phyloP scores from a whole-genome alignment of 2,888 invertebrate genomes.

The Portevinia maculata region DNA sequence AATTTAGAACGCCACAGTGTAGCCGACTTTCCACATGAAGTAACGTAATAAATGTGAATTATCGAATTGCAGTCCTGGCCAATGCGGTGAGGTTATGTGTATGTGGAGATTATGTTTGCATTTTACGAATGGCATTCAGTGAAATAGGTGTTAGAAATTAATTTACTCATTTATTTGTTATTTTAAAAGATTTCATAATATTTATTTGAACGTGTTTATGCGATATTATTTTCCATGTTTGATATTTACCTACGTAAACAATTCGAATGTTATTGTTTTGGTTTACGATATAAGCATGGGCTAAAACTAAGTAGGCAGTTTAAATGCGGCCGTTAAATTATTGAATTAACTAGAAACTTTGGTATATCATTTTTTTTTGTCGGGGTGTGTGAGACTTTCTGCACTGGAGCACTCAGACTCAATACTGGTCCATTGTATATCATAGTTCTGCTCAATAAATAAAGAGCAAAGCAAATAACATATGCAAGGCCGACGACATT shows the following conservation, averaged over 20 bases:
- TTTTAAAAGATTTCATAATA: not conserved
- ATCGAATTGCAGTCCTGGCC: slow-evolving; percentile 16
- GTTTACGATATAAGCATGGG: too few species aligned
- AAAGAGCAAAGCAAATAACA: too few species aligned
- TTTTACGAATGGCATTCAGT: not conserved
- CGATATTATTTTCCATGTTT: not conserved
- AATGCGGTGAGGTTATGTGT: slow-evolving; percentile 5
- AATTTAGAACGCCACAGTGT: slow-evolving; percentile 21
- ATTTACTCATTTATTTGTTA: slow-evolving; percentile 8
- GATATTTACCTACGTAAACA: not conserved
- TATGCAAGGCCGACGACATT: too few species aligned
- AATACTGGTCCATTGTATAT: too few species aligned
- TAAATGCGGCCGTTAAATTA: too few species aligned
- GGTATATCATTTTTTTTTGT: too few species aligned
- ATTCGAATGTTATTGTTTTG: not conserved
- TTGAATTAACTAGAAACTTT: too few species aligned
- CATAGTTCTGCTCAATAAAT: too few species aligned
- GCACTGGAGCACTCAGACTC: too few species aligned
- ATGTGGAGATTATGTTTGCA: not conserved
- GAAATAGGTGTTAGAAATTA: slow-evolving; percentile 12
- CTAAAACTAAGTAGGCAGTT: too few species aligned
- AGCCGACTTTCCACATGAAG: slow-evolving; percentile 35
- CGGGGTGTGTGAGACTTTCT: too few species aligned
- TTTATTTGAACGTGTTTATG: not conserved
- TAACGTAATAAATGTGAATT: slow-evolving; percentile 25